phyloP scores from a whole-genome alignment of 2,888 invertebrate species.

The Thymelicus lineola region DNA sequence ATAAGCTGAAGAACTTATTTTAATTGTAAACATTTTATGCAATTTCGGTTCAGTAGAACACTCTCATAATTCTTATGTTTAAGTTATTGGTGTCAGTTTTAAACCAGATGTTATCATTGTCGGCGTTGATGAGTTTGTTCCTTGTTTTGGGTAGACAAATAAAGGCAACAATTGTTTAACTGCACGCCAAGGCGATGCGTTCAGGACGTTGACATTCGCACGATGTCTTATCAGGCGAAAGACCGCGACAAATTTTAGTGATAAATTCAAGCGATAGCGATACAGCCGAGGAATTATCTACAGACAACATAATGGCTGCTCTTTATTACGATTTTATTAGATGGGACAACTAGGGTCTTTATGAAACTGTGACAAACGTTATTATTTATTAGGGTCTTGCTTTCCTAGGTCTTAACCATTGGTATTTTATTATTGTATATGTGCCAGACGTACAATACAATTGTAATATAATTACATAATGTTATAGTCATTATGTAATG shows the following conservation, averaged over 20 bases:
- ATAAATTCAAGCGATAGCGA: slow-evolving; percentile 34
- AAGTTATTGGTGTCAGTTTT: slow-evolving; percentile 3
- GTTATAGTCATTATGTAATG: too few relatives aligned
- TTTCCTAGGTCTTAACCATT: too few relatives aligned
- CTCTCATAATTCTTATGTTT: background rate
- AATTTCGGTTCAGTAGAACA: background rate
- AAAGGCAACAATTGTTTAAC: slow-evolving; percentile 41
- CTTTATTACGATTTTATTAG: slow-evolving; percentile 42
- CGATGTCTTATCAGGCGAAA: slow-evolving; percentile 19
- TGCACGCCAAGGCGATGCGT: slow-evolving; percentile 35
- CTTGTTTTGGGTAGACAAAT: slow-evolving; percentile 19
- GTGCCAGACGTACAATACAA: too few relatives aligned
- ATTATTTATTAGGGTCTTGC: background rate
- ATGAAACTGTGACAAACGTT: background rate
- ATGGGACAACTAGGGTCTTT: slow-evolving; percentile 23
- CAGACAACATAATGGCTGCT: slow-evolving; percentile 39
- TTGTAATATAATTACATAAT: too few relatives aligned
- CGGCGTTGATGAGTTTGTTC: slow-evolving; percentile 17
- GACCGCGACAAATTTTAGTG: slow-evolving; percentile 28
- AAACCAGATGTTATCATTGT: background rate
- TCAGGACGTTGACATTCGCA: slow-evolving; percentile 41
- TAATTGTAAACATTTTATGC: too few relatives aligned
- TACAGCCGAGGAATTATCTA: slow-evolving; percentile 41
- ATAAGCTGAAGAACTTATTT: too few relatives aligned
- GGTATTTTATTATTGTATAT: too few relatives aligned